Base-by-base conservation (phyloP, 1,140 invertebrate species). In the Brachionus plicatilis region DNA sequence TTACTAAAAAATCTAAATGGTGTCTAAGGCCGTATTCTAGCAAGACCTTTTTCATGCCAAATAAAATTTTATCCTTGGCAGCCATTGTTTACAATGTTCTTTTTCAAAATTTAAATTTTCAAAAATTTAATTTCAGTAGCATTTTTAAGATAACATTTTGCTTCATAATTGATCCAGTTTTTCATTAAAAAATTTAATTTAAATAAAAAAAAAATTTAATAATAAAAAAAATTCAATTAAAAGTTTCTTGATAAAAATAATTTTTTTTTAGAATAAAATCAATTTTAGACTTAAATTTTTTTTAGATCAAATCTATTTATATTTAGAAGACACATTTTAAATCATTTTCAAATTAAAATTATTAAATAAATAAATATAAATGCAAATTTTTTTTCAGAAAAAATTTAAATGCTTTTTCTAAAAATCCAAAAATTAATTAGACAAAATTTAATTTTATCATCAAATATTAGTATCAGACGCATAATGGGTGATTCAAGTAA, bases 401-500 rank as follows among this genome's bases (percentile, higher is more conserved):
- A 60, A 60, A 60, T 24, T 53, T 60, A 60, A 60, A 60, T 60
- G 53, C 1, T 60, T 20, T 20, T 60, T 6, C 20, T 60, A 60
- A 60, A 60, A 60, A 60, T 60, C 3, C 6, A 60, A 60, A 27
- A 60, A 27, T 60, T 60, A 24, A 60, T 60, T 24, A 60, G 53
- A 60, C n/a, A 5, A 60, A 60, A 60, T 24, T 60, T 60, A 20
- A 60, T 60, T 60, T 6, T 60, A 43, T 41, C 29, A 41, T 41
- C 41, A 7, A 72, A 6, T 41, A 41, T 72, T 20, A 17, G 17
- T 0, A 43, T 43, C 43, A 41, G 68, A 50, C 14, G 20, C 20
- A 76, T 76, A 33, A 76, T 76, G 72, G 45, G 43, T 11, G 72
- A 76, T 50, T 76, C 72, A 76, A 76, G 72, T 76, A 76, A 47